phyloP scores from a whole-genome alignment of 2,888 invertebrate genomes.

The Patella depressa region DNA sequence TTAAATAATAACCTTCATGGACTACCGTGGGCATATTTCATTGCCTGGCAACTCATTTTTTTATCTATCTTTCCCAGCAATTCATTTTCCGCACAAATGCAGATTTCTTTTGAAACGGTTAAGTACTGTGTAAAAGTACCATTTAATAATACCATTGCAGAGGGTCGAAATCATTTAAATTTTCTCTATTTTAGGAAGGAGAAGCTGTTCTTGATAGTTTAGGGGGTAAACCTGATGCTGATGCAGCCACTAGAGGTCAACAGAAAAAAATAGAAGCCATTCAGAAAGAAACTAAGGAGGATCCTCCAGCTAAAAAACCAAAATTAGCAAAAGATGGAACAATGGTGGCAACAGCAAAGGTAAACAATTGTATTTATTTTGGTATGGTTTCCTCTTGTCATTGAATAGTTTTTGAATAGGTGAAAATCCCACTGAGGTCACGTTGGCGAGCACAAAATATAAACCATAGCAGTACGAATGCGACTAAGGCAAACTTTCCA shows the following conservation, averaged over 20 bases:
- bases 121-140: too few relatives aligned
- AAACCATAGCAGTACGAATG: too few relatives aligned
- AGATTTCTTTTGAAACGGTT: too few relatives aligned
- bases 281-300: conserved; percentile 45
- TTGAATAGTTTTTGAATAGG: too few relatives aligned
- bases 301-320: conserved; percentile 60
- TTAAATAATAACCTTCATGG: too few relatives aligned
- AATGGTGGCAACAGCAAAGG: conserved; percentile 68
- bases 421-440: too few relatives aligned
- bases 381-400: too few relatives aligned
- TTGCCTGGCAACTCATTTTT: too few relatives aligned
- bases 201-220: conserved; percentile 49
- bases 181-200: conserved; percentile 53
- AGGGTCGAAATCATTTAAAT: neutral
- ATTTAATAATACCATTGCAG: neutral
- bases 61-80: neutral
- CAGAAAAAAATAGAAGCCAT: conserved; percentile 62
- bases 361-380: conserved; percentile 26
- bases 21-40: too few relatives aligned
- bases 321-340: conserved; percentile 60
- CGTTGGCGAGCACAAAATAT: too few relatives aligned
- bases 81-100: too few relatives aligned
- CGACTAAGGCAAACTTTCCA: too few relatives aligned
- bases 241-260: conserved; percentile 62
- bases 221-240: conserved; percentile 55